These are phyloP conservation scores for Rhimphoctona megacephalus DNA, from an alignment of 2,888 invertebrate species.

Conservation along the genomic window DNA sequence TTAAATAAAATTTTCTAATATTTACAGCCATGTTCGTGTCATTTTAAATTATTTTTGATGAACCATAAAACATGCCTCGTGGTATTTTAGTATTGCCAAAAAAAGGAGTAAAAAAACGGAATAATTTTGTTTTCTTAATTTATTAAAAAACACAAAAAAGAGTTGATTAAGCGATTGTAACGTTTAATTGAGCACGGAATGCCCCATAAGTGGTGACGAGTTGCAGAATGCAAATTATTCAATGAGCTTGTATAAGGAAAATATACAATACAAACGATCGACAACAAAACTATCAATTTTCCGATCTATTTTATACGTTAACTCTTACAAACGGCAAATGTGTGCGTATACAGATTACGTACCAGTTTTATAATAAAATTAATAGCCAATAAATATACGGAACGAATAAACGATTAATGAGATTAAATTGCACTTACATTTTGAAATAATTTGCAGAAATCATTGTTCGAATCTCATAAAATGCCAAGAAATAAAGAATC, in stretches of 20 bases:
- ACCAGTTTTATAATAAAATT: slow-evolving; percentile 33
- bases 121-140: background rate
- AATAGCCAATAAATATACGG: slow-evolving; percentile 11
- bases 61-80: no score
- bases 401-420: slow-evolving; percentile 33
- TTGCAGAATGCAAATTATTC: slow-evolving; percentile 58
- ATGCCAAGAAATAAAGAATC: background rate
- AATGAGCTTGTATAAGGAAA: slow-evolving; percentile 20
- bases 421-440: background rate
- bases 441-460: background rate
- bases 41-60: no score
- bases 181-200: background rate
- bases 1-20: background rate
- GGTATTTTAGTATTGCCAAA: no score
- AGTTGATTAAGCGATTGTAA: background rate
- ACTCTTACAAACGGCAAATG: slow-evolving; percentile 10
- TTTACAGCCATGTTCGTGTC: background rate
- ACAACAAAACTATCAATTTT: slow-evolving; percentile 58
- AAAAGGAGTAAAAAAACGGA: no score
- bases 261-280: slow-evolving; percentile 23
- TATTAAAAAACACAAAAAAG: background rate
- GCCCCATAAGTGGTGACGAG: slow-evolving; percentile 5
- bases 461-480: background rate
- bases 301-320: slow-evolving; percentile 34
- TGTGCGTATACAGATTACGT: background rate